phyloP scores from a whole-genome alignment of 2,888 invertebrate species.

The Melanchra persicariae region DNA sequence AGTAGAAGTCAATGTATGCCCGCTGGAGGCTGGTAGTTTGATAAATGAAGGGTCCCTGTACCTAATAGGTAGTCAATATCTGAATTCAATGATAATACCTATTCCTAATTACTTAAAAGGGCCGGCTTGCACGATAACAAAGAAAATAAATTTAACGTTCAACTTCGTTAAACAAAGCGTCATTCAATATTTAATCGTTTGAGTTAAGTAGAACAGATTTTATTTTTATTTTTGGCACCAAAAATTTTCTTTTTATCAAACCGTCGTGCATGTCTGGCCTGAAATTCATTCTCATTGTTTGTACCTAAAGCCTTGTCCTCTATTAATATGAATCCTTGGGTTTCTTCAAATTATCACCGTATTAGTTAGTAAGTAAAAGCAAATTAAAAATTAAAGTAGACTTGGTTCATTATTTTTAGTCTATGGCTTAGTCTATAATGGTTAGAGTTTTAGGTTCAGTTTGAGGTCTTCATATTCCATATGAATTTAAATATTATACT shows the following conservation, averaged over 20 bases:
- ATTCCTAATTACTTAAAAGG: not conserved
- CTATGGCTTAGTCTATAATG: not conserved
- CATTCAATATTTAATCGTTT: conserved; percentile 3
- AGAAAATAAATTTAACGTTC: not conserved
- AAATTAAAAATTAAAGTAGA: conserved; percentile 35
- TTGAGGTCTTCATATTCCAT: not conserved
- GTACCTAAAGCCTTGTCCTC: not conserved
- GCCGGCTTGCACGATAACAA: conserved; percentile 2
- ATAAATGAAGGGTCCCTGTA: conserved; percentile 1
- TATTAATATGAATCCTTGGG: conserved; percentile 43
- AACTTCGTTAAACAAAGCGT: not conserved
- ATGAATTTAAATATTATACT: too few species aligned
- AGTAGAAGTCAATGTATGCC: conserved; percentile 43
- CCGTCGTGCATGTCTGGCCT: not conserved
- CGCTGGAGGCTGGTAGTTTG: conserved; percentile 48
- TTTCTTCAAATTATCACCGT: conserved; percentile 39
- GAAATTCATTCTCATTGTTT: not conserved
- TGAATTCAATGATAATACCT: conserved; percentile 18
- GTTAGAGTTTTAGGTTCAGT: conserved; percentile 36
- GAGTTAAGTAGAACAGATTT: not conserved
- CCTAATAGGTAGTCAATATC: conserved; percentile 9
- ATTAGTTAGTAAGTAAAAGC: conserved; percentile 46
- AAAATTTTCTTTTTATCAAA: not conserved
- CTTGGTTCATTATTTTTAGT: conserved; percentile 46
- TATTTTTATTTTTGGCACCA: not conserved